These are phyloP conservation scores for Escarpia spicata DNA, from an alignment of 2,888 invertebrate genomes.

Conservation along the genomic window DNA sequence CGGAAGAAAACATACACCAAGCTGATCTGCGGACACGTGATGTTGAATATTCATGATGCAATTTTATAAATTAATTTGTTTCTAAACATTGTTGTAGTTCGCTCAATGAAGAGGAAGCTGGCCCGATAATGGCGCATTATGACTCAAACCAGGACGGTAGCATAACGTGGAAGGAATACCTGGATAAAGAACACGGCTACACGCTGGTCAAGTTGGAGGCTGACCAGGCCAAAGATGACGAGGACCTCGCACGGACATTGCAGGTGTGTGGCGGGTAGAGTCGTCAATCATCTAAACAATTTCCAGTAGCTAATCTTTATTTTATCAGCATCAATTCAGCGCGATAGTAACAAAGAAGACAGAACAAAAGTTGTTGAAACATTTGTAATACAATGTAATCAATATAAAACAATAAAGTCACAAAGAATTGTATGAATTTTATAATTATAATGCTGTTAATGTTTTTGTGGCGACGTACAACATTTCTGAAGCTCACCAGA, in stretches of 20 bases:
- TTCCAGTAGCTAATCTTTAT: too few species aligned
- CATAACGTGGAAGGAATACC: conserved; percentile 89
- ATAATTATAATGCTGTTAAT: too few species aligned
- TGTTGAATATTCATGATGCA: neutral
- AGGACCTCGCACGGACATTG: neutral
- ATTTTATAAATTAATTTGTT: neutral
- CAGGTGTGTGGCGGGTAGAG: neutral
- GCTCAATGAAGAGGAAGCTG: conserved; percentile 77
- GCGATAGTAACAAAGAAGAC: too few species aligned
- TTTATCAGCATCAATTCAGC: too few species aligned
- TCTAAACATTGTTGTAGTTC: neutral
- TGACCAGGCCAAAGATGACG: neutral
- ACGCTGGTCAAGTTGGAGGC: conserved; percentile 66
- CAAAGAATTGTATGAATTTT: too few species aligned
- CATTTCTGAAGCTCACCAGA: too few species aligned
- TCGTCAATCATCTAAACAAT: neutral
- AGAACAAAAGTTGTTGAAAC: too few species aligned
- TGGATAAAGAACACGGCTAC: conserved; percentile 85
- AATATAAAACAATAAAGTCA: too few species aligned
- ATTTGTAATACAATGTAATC: too few species aligned
- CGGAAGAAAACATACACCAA: too few species aligned
- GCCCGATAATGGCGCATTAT: conserved; percentile 82
- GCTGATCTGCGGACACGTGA: too few species aligned
- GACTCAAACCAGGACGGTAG: conserved; percentile 84
- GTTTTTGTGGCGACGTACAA: too few species aligned